Percentiles rank a stretch among this genome's conserved stretches.
These are phyloP conservation scores for Remorina albescens DNA, from an alignment of 2,797 vertebrate species.

Conservation along the genomic window DNA sequence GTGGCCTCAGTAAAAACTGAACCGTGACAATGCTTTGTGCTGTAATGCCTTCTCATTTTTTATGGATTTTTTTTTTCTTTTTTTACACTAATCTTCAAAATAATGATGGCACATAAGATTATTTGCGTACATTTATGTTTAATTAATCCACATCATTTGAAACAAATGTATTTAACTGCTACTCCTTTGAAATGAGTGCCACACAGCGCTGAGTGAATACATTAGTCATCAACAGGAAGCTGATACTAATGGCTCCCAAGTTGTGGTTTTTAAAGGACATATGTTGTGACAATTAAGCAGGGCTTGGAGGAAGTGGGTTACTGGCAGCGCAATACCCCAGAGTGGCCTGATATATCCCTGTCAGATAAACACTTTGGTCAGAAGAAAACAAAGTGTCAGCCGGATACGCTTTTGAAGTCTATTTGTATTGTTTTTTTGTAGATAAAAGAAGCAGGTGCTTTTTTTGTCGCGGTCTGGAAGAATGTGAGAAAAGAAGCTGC, in stretches of 20 bases:
- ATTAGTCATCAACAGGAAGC: conserved; percentile 71
- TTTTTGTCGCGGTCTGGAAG: conserved; percentile 71
- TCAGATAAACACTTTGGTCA: conserved; percentile 79
- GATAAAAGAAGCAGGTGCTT: conserved; percentile 82
- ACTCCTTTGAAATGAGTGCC: conserved; percentile 27
- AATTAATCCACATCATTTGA: conserved; percentile 31
- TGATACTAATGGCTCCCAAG: conserved; percentile 62
- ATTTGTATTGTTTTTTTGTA: conserved; percentile 76
- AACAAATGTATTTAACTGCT: conserved; percentile 36
- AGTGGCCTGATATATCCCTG: conserved; percentile 71
- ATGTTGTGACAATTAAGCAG: conserved; percentile 72
- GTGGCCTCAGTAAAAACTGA: neutral
- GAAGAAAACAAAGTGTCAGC: conserved; percentile 77
- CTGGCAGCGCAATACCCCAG: conserved; percentile 76
- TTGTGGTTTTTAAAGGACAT: conserved; percentile 69
- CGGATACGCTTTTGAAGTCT: conserved; percentile 83
- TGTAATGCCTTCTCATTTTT: neutral
- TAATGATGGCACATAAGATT: conserved; percentile 1
- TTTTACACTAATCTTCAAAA: conserved; percentile 15
- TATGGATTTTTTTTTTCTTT: conserved; percentile 5
- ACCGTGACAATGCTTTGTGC: conserved; percentile 9
- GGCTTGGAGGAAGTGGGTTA: conserved; percentile 72
- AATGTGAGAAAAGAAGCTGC: conserved; percentile 67
- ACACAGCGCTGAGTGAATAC: conserved; percentile 22
- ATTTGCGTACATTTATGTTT: conserved; percentile 18